Evolutionary conservation across 2,888 invertebrate species (phyloP).

Genomic region (Capitulum mitella): DNA sequence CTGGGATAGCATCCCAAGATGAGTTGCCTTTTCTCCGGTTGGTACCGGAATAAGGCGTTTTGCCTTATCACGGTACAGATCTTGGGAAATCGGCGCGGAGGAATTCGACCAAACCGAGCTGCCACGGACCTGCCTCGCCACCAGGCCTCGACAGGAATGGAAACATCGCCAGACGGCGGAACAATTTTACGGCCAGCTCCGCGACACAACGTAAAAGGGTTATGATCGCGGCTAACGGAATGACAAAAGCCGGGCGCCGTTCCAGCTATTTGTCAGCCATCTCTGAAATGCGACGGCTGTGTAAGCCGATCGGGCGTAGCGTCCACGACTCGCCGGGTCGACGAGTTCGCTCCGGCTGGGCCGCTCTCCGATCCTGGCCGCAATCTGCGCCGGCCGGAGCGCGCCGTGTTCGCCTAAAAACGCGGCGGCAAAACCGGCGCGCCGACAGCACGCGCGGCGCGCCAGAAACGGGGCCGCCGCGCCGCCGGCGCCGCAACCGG

Average conservation of each 20-base stretch:
- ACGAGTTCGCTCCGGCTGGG: too few species aligned
- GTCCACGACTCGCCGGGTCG: not conserved
- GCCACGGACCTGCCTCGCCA: not conserved
- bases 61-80: slow-evolving; percentile 21
- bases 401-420: too few species aligned
- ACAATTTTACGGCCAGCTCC: not conserved
- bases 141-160: not conserved
- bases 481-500: too few species aligned
- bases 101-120: not conserved
- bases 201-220: not conserved
- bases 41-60: not conserved
- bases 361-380: too few species aligned
- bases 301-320: not conserved
- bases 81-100: not conserved
- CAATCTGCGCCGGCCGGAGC: too few species aligned
- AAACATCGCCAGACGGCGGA: not conserved
- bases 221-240: not conserved
- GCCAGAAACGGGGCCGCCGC: not conserved
- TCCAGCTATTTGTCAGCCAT: not conserved
- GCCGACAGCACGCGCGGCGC: too few species aligned
- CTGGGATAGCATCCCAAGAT: not conserved
- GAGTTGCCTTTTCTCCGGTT: not conserved
- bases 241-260: not conserved
- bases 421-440: too few species aligned
- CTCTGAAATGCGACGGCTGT: not conserved